phyloP scores from a whole-genome alignment of 2,113 vertebrate genomes.

The Dromaius novaehollandiae region DNA sequence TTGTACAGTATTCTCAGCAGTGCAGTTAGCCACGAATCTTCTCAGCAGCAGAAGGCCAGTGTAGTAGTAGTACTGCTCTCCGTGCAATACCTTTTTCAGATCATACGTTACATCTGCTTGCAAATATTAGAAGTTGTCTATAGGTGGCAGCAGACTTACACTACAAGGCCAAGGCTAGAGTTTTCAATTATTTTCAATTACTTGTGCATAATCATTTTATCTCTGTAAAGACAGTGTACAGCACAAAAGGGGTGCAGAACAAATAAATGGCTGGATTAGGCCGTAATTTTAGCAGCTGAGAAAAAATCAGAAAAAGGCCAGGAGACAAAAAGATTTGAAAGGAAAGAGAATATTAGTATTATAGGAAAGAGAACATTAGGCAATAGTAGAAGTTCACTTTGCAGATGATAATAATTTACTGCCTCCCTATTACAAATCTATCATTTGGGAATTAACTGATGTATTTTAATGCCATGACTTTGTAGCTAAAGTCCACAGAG shows the following conservation, averaged over 20 bases:
- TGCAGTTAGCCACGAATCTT: not conserved
- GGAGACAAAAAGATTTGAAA: not conserved
- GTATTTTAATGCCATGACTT: not conserved
- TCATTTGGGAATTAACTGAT: not conserved
- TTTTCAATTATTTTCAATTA: constrained; percentile 33
- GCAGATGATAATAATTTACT: not conserved
- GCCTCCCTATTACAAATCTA: not conserved
- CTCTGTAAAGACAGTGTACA: not conserved
- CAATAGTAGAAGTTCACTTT: not conserved
- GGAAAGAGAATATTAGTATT: not conserved
- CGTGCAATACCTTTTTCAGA: not conserved
- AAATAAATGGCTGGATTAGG: not conserved
- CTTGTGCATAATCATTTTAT: not conserved
- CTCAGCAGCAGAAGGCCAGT: not conserved
- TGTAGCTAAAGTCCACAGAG: not conserved
- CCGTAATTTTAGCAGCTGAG: not conserved
- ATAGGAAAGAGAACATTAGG: not conserved
- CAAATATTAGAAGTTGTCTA: constrained; percentile 33
- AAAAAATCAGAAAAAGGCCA: not conserved
- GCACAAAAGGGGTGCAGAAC: not conserved
- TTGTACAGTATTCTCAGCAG: not conserved
- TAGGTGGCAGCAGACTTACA: constrained; percentile 78
- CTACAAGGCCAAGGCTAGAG: not conserved
- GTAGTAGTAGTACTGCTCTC: not conserved
- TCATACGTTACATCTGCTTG: not conserved